Evolutionary conservation across 2,797 vertebrate species (phyloP), one percentile per base, ranked within the genome.

Genomic region (Morus bassanus): DNA sequence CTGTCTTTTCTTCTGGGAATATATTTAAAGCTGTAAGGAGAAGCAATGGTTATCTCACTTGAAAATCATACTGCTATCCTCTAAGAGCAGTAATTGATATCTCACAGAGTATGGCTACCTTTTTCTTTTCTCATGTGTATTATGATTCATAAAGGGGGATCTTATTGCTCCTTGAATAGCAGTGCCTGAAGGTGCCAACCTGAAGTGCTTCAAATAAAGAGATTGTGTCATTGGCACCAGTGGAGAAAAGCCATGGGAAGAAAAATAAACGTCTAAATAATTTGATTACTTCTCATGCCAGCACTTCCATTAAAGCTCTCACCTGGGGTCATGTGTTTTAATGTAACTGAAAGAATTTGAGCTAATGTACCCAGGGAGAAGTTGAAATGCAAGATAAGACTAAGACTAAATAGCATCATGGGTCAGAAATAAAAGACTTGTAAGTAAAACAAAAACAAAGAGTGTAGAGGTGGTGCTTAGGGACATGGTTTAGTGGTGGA

Each of bases 141-240:
- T 88, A 53, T 72, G 65, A 83, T 91, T 92, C 48, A 57, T 93
- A 84, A 91, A 77, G 46, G 10, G 17, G 22, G 31, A 80, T 93
- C 35, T 81, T 81, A 84, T 53, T 86, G 35, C 27, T 54, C 63
- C 53, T 84, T 93, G 57, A 94, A 67, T 78, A 85, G 65, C 61
- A 85, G 53, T 18, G 17, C 68, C 70, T 72, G 67, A 79, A 93
- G 68, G 53, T 6, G 1, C 56, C 65, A 68, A 45, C 70, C 28
- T 69, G 59, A 95, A 96, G 60, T 81, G 18, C n/a, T 67, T 82
- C 73, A 79, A 92, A 76, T 88, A 91, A 91, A 95, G 73, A 84
- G 56, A 37, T 82, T 70, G 19, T 93, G 50, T 92, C 76, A 69
- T 28, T 78, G 59, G 50, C 64, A 95, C 60, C 50, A 78, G 39